Conservation (phyloP, 2,113 vertebrate species). For the Dipodomys merriami region DNA sequence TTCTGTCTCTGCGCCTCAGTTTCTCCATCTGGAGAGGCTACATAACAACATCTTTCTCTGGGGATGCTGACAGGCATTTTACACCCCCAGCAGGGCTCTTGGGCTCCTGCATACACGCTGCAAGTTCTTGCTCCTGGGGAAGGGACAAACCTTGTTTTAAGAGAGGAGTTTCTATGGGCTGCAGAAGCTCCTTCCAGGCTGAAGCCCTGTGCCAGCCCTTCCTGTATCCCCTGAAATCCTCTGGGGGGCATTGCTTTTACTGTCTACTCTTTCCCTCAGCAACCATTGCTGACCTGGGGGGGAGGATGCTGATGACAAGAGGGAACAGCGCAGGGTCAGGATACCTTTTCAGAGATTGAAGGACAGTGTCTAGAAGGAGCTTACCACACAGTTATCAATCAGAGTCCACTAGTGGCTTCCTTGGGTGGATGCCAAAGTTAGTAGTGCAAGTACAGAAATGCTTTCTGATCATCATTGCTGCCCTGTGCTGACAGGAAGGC, state of each 20-base stretch:
- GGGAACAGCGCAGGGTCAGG: accelerated
- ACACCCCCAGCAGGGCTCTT: neutral
- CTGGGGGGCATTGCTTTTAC: too few relatives aligned
- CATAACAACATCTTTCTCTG: neutral
- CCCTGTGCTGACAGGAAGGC: neutral
- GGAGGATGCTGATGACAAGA: neutral
- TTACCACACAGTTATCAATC: neutral
- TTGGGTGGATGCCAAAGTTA: neutral
- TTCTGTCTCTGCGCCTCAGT: neutral
- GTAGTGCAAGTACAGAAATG: neutral
- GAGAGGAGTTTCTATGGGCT: neutral
- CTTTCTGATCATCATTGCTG: neutral
- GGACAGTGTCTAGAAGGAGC: neutral
- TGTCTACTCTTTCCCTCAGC: too few relatives aligned
- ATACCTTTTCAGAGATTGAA: neutral
- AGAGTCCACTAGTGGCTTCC: neutral
- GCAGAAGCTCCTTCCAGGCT: neutral
- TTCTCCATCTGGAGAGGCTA: neutral
- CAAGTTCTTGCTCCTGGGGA: neutral
- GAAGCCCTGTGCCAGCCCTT: neutral
- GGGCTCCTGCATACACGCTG: too few relatives aligned
- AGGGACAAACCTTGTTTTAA: neutral
- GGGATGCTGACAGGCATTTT: neutral
- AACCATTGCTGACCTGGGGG: neutral
- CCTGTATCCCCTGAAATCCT: neutral